phyloP scores from a whole-genome alignment of 2,888 invertebrate genomes.

The Petrolisthes manimaculis region DNA sequence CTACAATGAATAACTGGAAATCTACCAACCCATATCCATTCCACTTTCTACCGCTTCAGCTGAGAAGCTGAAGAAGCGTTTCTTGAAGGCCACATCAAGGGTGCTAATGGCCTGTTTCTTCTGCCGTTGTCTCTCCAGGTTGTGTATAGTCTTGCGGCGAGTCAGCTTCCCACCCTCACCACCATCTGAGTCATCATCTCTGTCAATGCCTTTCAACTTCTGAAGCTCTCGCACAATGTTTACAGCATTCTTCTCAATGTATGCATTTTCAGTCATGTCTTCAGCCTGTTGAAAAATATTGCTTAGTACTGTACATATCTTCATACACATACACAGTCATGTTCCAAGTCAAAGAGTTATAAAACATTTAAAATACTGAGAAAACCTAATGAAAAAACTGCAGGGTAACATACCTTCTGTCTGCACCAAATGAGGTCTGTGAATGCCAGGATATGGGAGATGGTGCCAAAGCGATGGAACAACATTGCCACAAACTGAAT shows the following conservation, averaged over 20 bases:
- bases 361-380: neutral
- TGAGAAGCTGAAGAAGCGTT: slow-evolving; percentile 77
- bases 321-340: neutral
- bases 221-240: slow-evolving; percentile 93
- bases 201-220: slow-evolving; percentile 81
- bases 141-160: slow-evolving; percentile 90
- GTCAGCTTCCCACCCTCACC: slow-evolving; percentile 80
- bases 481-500: slow-evolving; percentile 98
- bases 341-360: neutral
- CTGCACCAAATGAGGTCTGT: slow-evolving; percentile 88
- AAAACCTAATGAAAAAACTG: neutral
- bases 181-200: slow-evolving; percentile 85
- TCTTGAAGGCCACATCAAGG: slow-evolving; percentile 94
- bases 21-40: too few species aligned
- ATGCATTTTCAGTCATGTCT: slow-evolving; percentile 87
- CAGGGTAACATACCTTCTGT: slow-evolving; percentile 79
- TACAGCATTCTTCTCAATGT: slow-evolving; percentile 92
- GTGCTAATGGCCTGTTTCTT: slow-evolving; percentile 93
- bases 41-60: slow-evolving; percentile 63
- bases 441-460: slow-evolving; percentile 95
- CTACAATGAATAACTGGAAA: too few species aligned
- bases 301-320: neutral
- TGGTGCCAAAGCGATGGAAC: slow-evolving; percentile 97
- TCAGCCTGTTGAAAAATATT: slow-evolving; percentile 76
- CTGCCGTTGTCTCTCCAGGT: slow-evolving; percentile 89